A percentile compares a stretch with the other conserved stretches of the same genome.
Evolutionary conservation across 2,888 invertebrate genomes (phyloP).

Genomic region (Microctonus brassicae): DNA sequence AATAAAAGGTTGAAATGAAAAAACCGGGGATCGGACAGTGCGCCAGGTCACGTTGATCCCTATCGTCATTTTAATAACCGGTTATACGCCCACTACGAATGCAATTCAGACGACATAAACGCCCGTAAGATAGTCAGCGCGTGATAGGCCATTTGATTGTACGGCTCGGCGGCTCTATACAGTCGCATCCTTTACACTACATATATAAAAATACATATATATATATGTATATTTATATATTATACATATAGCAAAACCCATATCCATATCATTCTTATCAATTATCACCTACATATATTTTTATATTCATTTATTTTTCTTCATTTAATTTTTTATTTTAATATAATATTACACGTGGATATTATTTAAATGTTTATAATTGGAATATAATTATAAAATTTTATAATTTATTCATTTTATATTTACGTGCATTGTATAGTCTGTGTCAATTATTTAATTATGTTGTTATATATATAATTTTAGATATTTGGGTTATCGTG

Average conservation of each 20-base stretch:
- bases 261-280: conserved; percentile 20
- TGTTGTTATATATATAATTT: conserved; percentile 4
- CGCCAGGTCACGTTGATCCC: conserved; percentile 45
- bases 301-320: neutral
- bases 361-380: neutral
- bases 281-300: neutral
- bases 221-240: too few species aligned
- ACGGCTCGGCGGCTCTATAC: conserved; percentile 43
- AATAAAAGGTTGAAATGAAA: conserved; percentile 34
- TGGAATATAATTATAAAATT: neutral
- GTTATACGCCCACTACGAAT: conserved; percentile 55
- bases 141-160: conserved; percentile 51
- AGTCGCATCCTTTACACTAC: conserved; percentile 29
- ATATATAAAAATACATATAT: neutral
- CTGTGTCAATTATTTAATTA: neutral
- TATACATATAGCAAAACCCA: too few species aligned
- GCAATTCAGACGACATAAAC: conserved; percentile 57
- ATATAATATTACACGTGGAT: too few species aligned
- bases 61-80: conserved; percentile 55
- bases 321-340: too few species aligned
- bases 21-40: conserved; percentile 35
- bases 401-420: neutral
- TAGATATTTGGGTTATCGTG: conserved; percentile 16
- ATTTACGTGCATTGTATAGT: neutral
- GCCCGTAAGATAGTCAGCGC: conserved; percentile 51